A percentile compares a stretch with the other conserved stretches of the same genome.
Conservation (phyloP, 1,140 invertebrate genomes). For the Sesamia nonagrioides region DNA sequence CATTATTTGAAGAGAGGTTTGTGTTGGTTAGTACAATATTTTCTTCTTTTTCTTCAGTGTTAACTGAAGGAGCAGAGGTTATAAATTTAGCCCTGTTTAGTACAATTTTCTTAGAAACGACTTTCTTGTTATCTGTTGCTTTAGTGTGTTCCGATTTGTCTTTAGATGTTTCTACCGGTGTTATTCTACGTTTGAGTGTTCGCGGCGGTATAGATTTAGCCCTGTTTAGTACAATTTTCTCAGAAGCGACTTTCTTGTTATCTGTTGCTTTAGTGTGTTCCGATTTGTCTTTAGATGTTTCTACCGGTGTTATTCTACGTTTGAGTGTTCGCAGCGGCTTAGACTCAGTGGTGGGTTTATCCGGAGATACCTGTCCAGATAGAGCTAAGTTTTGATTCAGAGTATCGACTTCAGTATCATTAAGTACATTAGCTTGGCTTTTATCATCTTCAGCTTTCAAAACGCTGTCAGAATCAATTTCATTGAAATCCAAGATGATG, state of each 20-base stretch:
- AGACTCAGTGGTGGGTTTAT: too few species aligned
- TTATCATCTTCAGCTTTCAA: conserved; percentile 88
- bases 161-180: conserved; percentile 61
- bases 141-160: conserved; percentile 60
- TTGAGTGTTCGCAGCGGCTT: conserved; percentile 75
- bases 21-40: conserved; percentile 53
- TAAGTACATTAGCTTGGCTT: conserved; percentile 83
- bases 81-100: conserved; percentile 90
- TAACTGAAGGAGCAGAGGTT: conserved; percentile 70
- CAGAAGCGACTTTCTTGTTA: conserved; percentile 85
- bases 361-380: too few species aligned
- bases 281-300: conserved; percentile 60
- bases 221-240: conserved; percentile 90
- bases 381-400: conserved; percentile 82
- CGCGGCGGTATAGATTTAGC: conserved; percentile 85
- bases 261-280: conserved; percentile 59
- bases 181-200: conserved; percentile 81
- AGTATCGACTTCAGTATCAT: conserved; percentile 78
- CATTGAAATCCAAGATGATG: conserved; percentile 82
- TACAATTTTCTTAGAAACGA: conserved; percentile 88
- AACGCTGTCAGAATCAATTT: conserved; percentile 86
- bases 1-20: conserved; percentile 59
- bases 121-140: conserved; percentile 66
- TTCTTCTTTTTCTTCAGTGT: conserved; percentile 57
- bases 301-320: conserved; percentile 77